A percentile compares a stretch with the other conserved stretches of the same genome.
Conservation (phyloP, 2,113 vertebrate genomes). For the Notechis scutatus region DNA sequence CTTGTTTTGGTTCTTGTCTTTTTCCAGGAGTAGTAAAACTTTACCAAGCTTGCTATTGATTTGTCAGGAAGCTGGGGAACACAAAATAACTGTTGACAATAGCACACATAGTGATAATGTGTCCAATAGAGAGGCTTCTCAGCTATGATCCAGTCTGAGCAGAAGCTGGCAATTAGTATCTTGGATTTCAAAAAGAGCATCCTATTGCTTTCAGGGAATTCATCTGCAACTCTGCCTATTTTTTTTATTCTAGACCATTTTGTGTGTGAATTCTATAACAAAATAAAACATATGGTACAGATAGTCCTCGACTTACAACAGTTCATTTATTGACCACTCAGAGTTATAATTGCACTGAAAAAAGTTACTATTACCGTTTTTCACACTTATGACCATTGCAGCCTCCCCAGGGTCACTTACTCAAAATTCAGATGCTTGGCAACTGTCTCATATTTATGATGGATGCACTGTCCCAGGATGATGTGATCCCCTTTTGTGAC, state of each 20-base stretch:
- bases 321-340: background rate
- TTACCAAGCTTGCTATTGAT: constrained; percentile 92
- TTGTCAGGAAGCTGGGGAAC: constrained; percentile 89
- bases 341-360: background rate
- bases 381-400: background rate
- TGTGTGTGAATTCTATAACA: background rate
- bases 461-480: background rate
- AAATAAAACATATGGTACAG: background rate
- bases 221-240: background rate
- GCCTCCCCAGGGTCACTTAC: background rate
- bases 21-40: constrained; percentile 98
- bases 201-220: background rate
- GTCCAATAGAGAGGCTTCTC: background rate
- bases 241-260: background rate
- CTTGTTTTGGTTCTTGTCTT: constrained; percentile 96
- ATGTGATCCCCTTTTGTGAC: background rate
- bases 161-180: background rate
- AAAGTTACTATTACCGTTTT: background rate
- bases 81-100: constrained; percentile 42
- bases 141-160: background rate
- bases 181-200: background rate
- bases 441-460: background rate
- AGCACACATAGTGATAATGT: background rate
- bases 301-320: background rate
- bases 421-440: background rate